phyloP scores from a whole-genome alignment of 2,113 vertebrate species.

The Atractosteus spatula region DNA sequence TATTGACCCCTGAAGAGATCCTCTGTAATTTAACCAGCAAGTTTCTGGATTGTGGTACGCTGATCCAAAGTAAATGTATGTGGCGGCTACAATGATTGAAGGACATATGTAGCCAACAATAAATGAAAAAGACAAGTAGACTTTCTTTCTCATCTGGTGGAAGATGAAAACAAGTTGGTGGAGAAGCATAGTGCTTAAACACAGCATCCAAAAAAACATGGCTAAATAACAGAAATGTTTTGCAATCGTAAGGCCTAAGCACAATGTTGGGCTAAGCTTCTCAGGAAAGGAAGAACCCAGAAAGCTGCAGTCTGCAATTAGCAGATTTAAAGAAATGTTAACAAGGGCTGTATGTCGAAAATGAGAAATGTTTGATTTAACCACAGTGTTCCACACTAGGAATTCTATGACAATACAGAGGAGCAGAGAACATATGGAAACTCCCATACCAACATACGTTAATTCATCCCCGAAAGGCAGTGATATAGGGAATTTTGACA shows the following conservation, averaged over 20 bases:
- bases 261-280: constrained; percentile 28
- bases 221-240: constrained; percentile 84
- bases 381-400: constrained; percentile 77
- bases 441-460: constrained; percentile 64
- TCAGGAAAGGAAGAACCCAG: constrained; percentile 42
- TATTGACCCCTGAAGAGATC: constrained; percentile 62
- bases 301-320: constrained; percentile 76
- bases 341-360: constrained; percentile 80
- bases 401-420: constrained; percentile 72
- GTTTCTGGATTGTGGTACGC: constrained; percentile 46
- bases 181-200: constrained; percentile 80
- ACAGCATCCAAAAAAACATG: constrained; percentile 93
- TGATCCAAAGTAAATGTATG: constrained; percentile 50
- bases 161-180: constrained; percentile 82
- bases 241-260: constrained; percentile 64
- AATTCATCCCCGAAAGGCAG: constrained; percentile 45
- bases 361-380: constrained; percentile 76
- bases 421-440: constrained; percentile 75
- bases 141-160: constrained; percentile 71
- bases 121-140: constrained; percentile 67
- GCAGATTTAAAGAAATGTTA: constrained; percentile 77
- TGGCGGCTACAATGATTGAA: constrained; percentile 67
- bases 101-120: constrained; percentile 79
- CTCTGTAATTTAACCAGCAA: constrained; percentile 78
- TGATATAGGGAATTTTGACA: constrained; percentile 48